phyloP scores from a whole-genome alignment of 1,140 invertebrate species.

The Pygmarrhopalites habei region DNA sequence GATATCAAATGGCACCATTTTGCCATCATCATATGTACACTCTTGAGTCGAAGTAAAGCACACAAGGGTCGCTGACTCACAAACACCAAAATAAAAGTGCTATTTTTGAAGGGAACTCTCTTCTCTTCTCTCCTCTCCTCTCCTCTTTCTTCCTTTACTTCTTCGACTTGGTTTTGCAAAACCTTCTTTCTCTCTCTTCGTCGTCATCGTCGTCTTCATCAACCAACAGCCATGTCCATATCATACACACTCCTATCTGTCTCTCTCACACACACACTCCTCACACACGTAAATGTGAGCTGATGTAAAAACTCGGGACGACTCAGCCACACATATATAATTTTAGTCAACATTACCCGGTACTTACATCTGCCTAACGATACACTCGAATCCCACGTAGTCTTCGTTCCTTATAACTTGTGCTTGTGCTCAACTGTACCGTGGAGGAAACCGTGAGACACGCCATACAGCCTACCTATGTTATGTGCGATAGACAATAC shows the following conservation, averaged over 20 bases:
- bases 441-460: too few species aligned
- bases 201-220: neutral
- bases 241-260: neutral
- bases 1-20: constrained; percentile 20
- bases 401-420: too few species aligned
- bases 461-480: too few species aligned
- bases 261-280: neutral
- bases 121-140: neutral
- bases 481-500: too few species aligned
- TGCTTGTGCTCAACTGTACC: too few species aligned
- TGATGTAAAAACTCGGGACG: neutral
- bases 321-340: too few species aligned
- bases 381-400: too few species aligned
- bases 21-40: constrained; percentile 13
- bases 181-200: neutral
- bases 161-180: constrained; percentile 21
- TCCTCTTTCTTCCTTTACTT: neutral
- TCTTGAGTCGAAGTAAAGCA: neutral
- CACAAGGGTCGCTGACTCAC: constrained; percentile 37
- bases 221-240: neutral
- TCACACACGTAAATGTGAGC: neutral
- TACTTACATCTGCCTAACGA: too few species aligned
- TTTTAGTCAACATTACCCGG: too few species aligned
- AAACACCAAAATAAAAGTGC: constrained; percentile 38
- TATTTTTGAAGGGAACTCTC: constrained; percentile 35